A percentile compares a stretch with the other conserved stretches of the same genome.
Conservation (phyloP, 2,888 invertebrate species). For the Polyommatus icarus region DNA sequence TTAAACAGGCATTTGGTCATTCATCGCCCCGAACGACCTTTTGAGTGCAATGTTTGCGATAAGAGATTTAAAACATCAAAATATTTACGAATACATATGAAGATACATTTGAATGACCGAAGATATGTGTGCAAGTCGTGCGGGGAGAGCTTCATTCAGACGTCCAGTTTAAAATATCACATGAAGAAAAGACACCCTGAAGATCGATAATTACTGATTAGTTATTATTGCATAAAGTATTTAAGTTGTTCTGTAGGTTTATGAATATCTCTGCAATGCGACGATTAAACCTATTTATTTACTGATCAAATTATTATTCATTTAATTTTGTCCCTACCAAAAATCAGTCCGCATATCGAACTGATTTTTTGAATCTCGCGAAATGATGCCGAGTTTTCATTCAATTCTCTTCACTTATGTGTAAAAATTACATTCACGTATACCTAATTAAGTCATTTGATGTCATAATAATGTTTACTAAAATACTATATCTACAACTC, state of each 20-base stretch:
- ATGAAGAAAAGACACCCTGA: constrained; percentile 46
- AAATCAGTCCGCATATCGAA: neutral
- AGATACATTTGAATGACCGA: constrained; percentile 51
- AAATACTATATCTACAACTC: no score
- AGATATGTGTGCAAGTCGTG: constrained; percentile 49
- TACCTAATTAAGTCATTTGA: no score
- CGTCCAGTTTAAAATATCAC: constrained; percentile 48
- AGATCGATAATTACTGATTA: neutral
- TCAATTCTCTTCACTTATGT: no score
- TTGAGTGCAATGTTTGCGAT: neutral
- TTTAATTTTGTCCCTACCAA: neutral
- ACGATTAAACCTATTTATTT: neutral
- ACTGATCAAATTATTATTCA: neutral
- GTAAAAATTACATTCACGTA: no score
- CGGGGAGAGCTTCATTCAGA: constrained; percentile 50
- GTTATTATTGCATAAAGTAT: neutral
- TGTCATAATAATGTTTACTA: no score
- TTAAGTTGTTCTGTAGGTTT: neutral
- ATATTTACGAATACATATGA: neutral
- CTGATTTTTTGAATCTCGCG: no score
- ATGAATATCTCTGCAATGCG: neutral
- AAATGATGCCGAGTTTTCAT: no score
- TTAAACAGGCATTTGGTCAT: neutral
- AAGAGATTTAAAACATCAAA: neutral
- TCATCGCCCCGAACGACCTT: neutral